Evolutionary conservation across 2,797 vertebrate genomes (phyloP).

Genomic region (Eospalax fontanierii): DNA sequence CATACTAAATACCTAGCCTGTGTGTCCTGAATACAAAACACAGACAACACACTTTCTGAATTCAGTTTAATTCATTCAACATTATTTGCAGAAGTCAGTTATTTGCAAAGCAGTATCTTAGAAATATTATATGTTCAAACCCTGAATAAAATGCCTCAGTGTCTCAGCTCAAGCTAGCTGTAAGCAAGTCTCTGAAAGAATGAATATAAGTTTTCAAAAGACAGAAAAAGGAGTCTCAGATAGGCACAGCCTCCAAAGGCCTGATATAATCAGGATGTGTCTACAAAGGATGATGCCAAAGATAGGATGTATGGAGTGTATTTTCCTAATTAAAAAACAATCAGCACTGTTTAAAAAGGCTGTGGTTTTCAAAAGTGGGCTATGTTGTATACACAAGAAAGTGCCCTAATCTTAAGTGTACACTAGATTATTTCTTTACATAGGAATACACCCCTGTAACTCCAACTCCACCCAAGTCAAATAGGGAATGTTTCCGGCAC

Average conservation of each 20-base stretch:
- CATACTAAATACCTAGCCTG: neutral
- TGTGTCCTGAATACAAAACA: neutral
- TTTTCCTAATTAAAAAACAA: slow-evolving; percentile 51
- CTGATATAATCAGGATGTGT: neutral
- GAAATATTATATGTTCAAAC: slow-evolving; percentile 3
- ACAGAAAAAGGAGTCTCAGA: neutral
- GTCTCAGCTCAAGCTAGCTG: neutral
- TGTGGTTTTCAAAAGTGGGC: neutral
- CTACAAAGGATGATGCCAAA: neutral
- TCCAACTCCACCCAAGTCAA: slow-evolving; percentile 42
- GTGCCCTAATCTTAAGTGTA: slow-evolving; percentile 34
- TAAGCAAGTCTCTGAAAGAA: slow-evolving; percentile 25
- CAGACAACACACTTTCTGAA: neutral
- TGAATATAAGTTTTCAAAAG: slow-evolving; percentile 14
- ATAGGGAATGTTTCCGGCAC: slow-evolving; percentile 41
- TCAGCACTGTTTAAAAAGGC: slow-evolving; percentile 31
- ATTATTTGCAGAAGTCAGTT: slow-evolving; percentile 22
- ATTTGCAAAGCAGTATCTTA: slow-evolving; percentile 26
- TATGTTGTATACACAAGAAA: slow-evolving; percentile 24
- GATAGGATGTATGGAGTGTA: neutral
- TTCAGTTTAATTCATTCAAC: slow-evolving; percentile 30
- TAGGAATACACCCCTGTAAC: slow-evolving; percentile 20
- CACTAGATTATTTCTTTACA: slow-evolving; percentile 42
- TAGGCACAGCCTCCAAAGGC: neutral
- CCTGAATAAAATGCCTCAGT: neutral